Evolutionary conservation across 2,113 vertebrate genomes (phyloP).

Genomic region (Actenoides hombroni): DNA sequence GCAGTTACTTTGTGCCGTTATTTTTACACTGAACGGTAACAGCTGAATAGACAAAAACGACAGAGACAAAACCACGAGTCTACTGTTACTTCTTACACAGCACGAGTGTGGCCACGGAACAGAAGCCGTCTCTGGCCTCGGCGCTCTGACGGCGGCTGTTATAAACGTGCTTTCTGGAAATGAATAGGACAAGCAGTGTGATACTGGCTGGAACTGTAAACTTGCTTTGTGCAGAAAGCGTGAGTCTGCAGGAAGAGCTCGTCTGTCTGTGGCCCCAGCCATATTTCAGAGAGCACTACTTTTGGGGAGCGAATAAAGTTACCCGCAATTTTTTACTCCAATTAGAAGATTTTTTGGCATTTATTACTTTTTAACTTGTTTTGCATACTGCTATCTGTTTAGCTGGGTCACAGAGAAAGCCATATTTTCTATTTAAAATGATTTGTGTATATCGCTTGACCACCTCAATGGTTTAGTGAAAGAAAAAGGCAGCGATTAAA

Average conservation of each 20-base stretch:
- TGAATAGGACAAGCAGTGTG: slow-evolving; percentile 15
- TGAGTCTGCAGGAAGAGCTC: slow-evolving; percentile 64
- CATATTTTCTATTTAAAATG: slow-evolving; percentile 93
- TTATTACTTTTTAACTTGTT: slow-evolving; percentile 96
- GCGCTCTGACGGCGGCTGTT: background rate
- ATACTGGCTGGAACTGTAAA: slow-evolving; percentile 14
- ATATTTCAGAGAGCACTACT: slow-evolving; percentile 81
- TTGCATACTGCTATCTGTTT: slow-evolving; percentile 91
- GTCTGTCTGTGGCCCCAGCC: slow-evolving; percentile 75
- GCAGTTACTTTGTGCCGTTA: slow-evolving; percentile 44
- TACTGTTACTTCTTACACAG: background rate
- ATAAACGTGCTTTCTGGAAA: background rate
- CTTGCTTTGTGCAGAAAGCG: slow-evolving; percentile 71
- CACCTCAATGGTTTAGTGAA: slow-evolving; percentile 91
- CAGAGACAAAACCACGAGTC: background rate
- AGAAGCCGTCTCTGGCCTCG: slow-evolving; percentile 38
- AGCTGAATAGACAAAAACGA: slow-evolving; percentile 54
- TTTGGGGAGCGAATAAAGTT: slow-evolving; percentile 77
- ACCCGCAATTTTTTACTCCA: slow-evolving; percentile 87
- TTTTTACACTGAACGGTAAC: slow-evolving; percentile 39
- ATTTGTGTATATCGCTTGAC: slow-evolving; percentile 98
- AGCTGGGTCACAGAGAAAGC: slow-evolving; percentile 92
- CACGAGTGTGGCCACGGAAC: background rate
- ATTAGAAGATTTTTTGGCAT: slow-evolving; percentile 97
- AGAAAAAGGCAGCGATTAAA: slow-evolving; percentile 91